Evolutionary conservation across 2,113 vertebrate species (phyloP), one percentile per base, ranked within the genome.

Genomic region (Phrynosoma platyrhinos): DNA sequence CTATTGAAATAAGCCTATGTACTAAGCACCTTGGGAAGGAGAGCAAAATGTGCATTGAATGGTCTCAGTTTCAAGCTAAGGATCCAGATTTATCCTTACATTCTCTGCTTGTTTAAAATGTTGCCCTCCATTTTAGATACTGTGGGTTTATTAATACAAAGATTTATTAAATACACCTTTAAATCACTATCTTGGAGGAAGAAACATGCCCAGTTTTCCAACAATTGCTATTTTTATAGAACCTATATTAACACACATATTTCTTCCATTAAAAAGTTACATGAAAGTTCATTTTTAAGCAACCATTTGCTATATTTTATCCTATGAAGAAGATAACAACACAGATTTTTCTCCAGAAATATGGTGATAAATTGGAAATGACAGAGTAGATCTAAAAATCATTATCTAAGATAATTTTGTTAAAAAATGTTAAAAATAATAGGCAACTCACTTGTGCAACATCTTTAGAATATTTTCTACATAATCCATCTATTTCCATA

Each of bases 391-490:
- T 68, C 4, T 68, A 21, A 68, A 68, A 68, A 27, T 68, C 1
- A 27, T 68, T 25, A 62, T 21, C 69, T 62, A 64, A 8, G 27
- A 40, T 21, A 53, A 47, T 74, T 3, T 32, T 64, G 36, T 64
- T 64, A n/a, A 42, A 79, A 79, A 84, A 79, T 32, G 71, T 4
- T 66, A 27, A 82, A 40, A 62, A 27, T 84, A 18, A 40, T 14
- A 23, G 74, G 72, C 12, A 77, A 91, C 93, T 96, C 92, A 99
- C 99, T 97, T 98, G 98, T 94, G 91, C 94, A 84, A 98, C 95
- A 92, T 99, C 98, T 79, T 94, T 95, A 1, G 98, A 94, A 86
- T 98, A 97, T 90, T 96, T 98, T 87, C 92, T 96, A 90, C 96
- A 97, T 87, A 98, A 94, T 0, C 42, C 14, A 23, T 96, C 97